Conservation (phyloP, 2,797 vertebrate genomes). For the Neomorphus geoffroyi region DNA sequence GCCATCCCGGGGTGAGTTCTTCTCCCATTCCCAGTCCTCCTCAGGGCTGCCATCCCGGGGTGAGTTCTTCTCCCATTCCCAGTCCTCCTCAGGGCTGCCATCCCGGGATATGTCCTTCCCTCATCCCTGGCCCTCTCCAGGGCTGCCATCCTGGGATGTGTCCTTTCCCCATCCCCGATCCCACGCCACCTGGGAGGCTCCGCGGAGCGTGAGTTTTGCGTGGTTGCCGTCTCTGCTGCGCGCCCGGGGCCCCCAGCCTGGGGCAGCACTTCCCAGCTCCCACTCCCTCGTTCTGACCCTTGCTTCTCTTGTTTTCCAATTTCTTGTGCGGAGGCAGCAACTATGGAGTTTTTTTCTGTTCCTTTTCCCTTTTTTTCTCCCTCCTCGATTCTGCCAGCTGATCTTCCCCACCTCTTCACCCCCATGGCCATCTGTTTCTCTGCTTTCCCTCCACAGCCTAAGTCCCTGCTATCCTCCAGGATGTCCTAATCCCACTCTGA, state of each 20-base stretch:
- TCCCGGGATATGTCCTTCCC: not conserved
- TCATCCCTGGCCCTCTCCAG: too few relatives aligned
- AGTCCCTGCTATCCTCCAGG: not conserved
- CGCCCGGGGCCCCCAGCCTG: not conserved
- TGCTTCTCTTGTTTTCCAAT: not conserved
- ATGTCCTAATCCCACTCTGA: not conserved
- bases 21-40: too few relatives aligned
- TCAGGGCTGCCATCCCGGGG: not conserved
- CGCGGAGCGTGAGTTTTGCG: not conserved
- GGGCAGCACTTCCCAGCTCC: not conserved
- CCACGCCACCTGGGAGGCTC: not conserved
- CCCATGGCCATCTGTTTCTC: not conserved
- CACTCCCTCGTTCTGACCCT: accelerated
- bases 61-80: accelerated
- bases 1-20: too few relatives aligned
- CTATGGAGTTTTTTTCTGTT: not conserved
- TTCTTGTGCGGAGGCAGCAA: not conserved
- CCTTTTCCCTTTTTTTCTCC: accelerated
- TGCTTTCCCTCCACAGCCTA: not conserved
- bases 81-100: not conserved
- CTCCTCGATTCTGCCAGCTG: not conserved
- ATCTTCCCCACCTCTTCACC: not conserved
- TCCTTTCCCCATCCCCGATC: too few relatives aligned
- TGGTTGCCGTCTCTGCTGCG: not conserved
- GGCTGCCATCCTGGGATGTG: too few relatives aligned